These are phyloP conservation scores for Drosophila austrosaltans DNA, from an alignment of 2,888 invertebrate genomes.

Conservation along the genomic window DNA sequence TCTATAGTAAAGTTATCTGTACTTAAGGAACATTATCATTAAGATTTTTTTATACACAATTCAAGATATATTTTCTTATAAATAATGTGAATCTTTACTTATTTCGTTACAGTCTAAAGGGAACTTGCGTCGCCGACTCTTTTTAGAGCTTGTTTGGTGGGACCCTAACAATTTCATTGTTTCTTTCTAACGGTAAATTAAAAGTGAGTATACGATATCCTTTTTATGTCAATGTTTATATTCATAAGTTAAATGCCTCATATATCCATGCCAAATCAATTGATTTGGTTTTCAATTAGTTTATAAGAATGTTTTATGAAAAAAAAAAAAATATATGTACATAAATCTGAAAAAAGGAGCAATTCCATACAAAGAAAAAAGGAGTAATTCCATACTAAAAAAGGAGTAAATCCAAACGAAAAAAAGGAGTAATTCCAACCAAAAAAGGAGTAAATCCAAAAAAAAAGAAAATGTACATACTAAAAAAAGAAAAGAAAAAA, in stretches of 20 bases:
- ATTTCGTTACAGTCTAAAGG: conserved; percentile 79
- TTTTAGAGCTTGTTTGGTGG: conserved; percentile 80
- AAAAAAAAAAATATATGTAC: conserved; percentile 35
- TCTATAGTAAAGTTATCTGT: conserved; percentile 23
- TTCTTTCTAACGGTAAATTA: conserved; percentile 81
- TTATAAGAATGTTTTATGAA: conserved; percentile 52
- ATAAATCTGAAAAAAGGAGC: conserved; percentile 20
- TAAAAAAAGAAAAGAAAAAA: conserved; percentile 40
- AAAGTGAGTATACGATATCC: conserved; percentile 76
- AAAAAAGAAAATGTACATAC: conserved; percentile 32
- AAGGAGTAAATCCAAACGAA: conserved; percentile 41
- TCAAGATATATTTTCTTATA: conserved; percentile 28
- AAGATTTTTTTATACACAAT: conserved; percentile 10
- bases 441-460: conserved; percentile 56
- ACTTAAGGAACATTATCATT: conserved; percentile 16
- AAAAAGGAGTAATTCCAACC: conserved; percentile 44
- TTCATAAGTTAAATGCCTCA: conserved; percentile 19
- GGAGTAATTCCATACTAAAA: conserved; percentile 37
- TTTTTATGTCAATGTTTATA: conserved; percentile 20
- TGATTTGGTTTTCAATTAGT: conserved; percentile 44
- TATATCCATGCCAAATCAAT: conserved; percentile 1
- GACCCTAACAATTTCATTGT: conserved; percentile 82
- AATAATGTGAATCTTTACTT: conserved; percentile 39
- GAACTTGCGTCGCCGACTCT: conserved; percentile 80
- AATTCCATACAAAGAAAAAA: conserved; percentile 37